Conservation (phyloP, 2,113 vertebrate species). For the Canis aureus region DNA sequence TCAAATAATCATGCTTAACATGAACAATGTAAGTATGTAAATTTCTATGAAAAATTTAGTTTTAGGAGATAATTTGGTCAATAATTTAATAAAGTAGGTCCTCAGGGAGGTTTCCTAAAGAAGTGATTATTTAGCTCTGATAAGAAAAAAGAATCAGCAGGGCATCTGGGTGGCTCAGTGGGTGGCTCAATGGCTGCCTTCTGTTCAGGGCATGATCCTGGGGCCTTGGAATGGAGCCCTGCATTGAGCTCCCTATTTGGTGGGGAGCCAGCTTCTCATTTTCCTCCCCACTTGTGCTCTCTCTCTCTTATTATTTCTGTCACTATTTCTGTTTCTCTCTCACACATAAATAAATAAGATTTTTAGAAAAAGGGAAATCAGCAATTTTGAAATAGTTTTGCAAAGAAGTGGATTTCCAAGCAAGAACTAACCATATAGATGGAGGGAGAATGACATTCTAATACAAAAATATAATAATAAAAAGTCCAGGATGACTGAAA, state of each 20-base stretch:
- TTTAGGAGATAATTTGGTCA: background rate
- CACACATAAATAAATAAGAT: no score
- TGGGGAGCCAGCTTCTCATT: no score
- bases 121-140: background rate
- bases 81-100: background rate
- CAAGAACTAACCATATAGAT: background rate
- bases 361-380: background rate
- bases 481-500: background rate
- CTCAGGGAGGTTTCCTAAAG: background rate
- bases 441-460: background rate
- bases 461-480: background rate
- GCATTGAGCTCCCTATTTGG: no score
- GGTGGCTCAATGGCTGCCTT: no score
- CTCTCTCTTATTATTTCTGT: no score
- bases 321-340: no score
- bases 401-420: background rate
- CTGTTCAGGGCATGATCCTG: no score
- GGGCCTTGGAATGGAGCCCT: no score
- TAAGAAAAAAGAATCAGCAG: background rate
- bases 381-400: background rate
- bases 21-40: background rate
- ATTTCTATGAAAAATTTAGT: background rate
- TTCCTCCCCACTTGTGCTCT: no score
- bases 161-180: no score
- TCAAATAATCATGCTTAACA: background rate